Base-by-base conservation (phyloP, 1,140 invertebrate genomes). In the Pseudomyrmex cubaensis region DNA sequence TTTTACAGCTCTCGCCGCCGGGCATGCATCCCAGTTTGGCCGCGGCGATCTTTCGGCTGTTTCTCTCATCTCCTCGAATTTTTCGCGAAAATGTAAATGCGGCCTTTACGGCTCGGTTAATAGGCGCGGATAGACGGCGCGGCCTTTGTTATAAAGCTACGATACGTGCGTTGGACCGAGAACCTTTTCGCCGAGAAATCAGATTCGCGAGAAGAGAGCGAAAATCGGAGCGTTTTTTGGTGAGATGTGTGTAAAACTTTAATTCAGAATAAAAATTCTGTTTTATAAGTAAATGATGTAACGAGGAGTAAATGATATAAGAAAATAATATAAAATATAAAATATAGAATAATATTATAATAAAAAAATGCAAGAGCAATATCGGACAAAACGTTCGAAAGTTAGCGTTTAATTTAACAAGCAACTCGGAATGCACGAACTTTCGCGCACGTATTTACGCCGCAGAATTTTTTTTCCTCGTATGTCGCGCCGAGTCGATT, bases 61-160 rank as follows among this genome's bases (percentile, higher is more conserved):
- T 50, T 46, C 17, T 2, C 54, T 48, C 5, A 35, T 48, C 35
- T 44, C 46, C 17, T 13, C 12, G 3, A 72, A 50, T 72, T 80
- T 80, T 59, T 56, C 54, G 54, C 22, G 48, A 72, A 80, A 80
- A 80, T 80, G 44, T 70, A 80, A 80, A 80, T 70, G 44, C 54
- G 0, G 15, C 44, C 61, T 80, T 80, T 80, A 80, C 67, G 44
- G 44, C 10, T 61, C 15, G 54, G 76, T 59, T 80, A 80, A 80
- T 80, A 50, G 54, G 54, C 46, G n/a, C 46, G 12, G 54, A 59
- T 80, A 56, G 15, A 70, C 72, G 48, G 66, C n/a, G 25, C 59
- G 35, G 35, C 15, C 54, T 80, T 80, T 70, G 64, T 70, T 80
- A 66, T 50, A 35, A 72, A 72, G 20, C 3, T 8, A 10, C 54